Percentiles rank a stretch among this genome's conserved stretches.
Conservation (phyloP, 2,113 vertebrate species). For the Mirza zaza region DNA sequence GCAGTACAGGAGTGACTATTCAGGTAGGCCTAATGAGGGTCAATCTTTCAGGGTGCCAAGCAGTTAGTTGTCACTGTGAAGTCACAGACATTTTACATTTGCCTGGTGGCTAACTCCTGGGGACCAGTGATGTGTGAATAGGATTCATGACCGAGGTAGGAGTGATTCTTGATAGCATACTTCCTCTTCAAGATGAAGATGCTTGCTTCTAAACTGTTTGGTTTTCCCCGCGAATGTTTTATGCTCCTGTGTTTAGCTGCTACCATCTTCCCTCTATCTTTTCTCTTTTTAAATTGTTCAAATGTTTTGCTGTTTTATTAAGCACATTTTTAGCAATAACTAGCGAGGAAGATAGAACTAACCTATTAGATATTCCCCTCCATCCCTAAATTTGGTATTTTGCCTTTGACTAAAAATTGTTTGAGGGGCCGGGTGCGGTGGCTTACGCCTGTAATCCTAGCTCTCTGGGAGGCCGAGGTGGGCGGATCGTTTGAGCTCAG, state of each 20-base stretch:
- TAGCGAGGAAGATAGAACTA: neutral
- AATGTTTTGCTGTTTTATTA: neutral
- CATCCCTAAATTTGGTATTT: neutral
- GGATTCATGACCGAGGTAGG: neutral
- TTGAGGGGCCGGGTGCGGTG: too few relatives aligned
- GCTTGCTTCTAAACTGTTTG: neutral
- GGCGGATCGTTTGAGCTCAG: too few relatives aligned
- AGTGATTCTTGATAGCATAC: neutral
- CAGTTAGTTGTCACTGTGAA: neutral
- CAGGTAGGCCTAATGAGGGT: neutral
- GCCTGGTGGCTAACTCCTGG: neutral
- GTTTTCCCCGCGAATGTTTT: neutral
- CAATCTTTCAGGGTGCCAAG: neutral
- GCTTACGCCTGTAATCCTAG: too few relatives aligned
- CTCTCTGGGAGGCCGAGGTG: too few relatives aligned
- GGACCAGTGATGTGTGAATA: neutral
- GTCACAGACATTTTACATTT: neutral
- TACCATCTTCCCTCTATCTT: neutral
- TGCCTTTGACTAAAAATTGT: slow-evolving; percentile 17
- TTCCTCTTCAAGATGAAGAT: neutral
- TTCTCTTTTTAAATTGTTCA: neutral
- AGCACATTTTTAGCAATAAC: slow-evolving; percentile 3
- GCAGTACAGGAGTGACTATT: neutral
- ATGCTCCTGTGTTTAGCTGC: neutral
- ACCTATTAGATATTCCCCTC: neutral